Evolutionary conservation across 1,140 invertebrate species (phyloP).

Genomic region (Drosophila rufa): DNA sequence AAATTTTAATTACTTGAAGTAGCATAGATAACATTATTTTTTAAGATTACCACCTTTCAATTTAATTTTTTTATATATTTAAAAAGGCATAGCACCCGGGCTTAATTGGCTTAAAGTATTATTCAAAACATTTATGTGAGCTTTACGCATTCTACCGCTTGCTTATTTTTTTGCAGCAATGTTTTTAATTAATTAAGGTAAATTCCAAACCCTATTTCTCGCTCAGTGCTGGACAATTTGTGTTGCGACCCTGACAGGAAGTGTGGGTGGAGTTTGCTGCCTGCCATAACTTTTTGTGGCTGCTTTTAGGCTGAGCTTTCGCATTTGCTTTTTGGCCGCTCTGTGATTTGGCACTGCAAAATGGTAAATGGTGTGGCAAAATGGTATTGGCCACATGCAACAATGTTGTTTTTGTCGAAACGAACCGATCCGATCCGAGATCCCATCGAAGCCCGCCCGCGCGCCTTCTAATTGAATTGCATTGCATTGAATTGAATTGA

Average conservation of each 20-base stretch:
- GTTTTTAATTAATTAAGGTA: no score
- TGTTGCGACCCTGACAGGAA: slow-evolving; percentile 5
- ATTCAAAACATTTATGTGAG: no score
- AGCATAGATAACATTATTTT: no score
- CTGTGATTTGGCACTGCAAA: slow-evolving; percentile 32
- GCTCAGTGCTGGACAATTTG: slow-evolving; percentile 1
- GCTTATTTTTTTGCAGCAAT: no score
- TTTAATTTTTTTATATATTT: no score
- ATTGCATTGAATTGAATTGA: slow-evolving; percentile 69
- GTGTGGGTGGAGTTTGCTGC: slow-evolving; percentile 6
- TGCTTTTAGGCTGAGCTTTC: slow-evolving; percentile 54
- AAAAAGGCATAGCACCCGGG: no score
- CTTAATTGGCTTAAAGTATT: no score
- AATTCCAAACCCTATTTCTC: neutral
- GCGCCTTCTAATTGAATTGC: slow-evolving; percentile 66
- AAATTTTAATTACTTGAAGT: neutral
- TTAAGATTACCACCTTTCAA: neutral
- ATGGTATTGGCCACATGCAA: slow-evolving; percentile 57
- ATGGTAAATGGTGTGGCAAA: slow-evolving; percentile 38
- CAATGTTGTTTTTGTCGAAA: slow-evolving; percentile 40
- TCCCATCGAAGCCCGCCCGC: slow-evolving; percentile 1
- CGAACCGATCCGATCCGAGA: slow-evolving; percentile 7
- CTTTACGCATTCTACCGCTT: no score
- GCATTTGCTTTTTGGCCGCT: slow-evolving; percentile 48
- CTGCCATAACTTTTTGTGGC: slow-evolving; percentile 54